Evolutionary conservation across 2,113 vertebrate species (phyloP).

Genomic region (Ptyas mucosa): DNA sequence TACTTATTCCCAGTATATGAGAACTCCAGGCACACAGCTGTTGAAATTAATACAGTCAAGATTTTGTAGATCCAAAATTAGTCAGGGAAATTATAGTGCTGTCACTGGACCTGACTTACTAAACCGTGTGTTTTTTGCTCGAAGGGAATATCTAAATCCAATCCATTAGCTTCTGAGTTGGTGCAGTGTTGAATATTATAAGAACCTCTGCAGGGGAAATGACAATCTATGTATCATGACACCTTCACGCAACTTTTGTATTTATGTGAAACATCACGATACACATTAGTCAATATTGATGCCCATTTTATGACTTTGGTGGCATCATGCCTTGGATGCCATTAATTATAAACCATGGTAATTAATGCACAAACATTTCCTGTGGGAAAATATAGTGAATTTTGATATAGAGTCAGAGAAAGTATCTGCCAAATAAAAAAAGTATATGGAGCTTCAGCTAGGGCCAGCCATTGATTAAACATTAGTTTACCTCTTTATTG

Average conservation of each 20-base stretch:
- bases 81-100: not conserved
- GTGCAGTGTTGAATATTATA: not conserved
- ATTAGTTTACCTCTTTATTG: not conserved
- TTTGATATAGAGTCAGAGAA: not conserved
- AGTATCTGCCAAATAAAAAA: not conserved
- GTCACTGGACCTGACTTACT: not conserved
- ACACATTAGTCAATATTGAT: not conserved
- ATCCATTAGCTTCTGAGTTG: not conserved
- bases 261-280: not conserved
- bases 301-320: not conserved
- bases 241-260: not conserved
- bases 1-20: not conserved
- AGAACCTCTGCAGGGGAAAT: not conserved
- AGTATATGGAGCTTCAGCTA: not conserved
- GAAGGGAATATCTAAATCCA: not conserved
- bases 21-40: not conserved
- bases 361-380: not conserved
- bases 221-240: not conserved
- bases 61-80: not conserved
- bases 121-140: not conserved
- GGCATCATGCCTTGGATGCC: not conserved
- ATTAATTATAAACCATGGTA: not conserved
- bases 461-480: not conserved
- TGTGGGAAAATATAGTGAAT: not conserved
- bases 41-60: not conserved